Percentiles rank a stretch among this genome's conserved stretches.
Conservation (phyloP, 2,888 invertebrate genomes). For the Diachrysia chrysitis region DNA sequence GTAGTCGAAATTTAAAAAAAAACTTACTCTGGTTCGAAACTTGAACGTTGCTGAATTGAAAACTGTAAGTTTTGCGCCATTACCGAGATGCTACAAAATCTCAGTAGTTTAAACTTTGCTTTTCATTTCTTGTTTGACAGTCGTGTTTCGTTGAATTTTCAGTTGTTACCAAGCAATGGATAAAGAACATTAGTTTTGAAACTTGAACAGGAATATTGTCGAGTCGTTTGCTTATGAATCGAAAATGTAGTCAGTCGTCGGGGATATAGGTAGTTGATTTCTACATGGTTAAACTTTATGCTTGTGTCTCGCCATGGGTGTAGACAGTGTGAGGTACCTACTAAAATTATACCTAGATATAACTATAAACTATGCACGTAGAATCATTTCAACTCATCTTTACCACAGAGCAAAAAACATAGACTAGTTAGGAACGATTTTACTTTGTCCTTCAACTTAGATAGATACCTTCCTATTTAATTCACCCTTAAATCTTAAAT, state of each 20-base stretch:
- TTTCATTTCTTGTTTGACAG: slow-evolving; percentile 3
- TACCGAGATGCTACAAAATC: background rate
- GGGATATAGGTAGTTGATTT: background rate
- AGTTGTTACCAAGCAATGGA: background rate
- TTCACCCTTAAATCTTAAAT: background rate
- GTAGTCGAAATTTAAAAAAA: slow-evolving; percentile 46
- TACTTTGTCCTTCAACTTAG: background rate
- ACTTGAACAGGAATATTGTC: background rate
- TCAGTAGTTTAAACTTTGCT: background rate
- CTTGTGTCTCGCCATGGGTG: background rate
- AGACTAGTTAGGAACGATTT: background rate
- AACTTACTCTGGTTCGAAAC: slow-evolving; percentile 45
- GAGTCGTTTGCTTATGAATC: slow-evolving; percentile 5
- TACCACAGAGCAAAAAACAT: too few species aligned
- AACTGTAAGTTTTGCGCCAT: slow-evolving; percentile 29
- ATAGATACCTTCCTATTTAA: background rate
- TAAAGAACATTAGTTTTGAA: background rate
- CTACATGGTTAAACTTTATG: too few species aligned
- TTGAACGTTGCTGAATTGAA: slow-evolving; percentile 48
- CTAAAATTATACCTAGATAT: background rate
- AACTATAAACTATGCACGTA: too few species aligned
- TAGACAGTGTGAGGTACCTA: background rate
- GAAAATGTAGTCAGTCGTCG: slow-evolving; percentile 2
- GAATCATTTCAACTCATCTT: too few species aligned
- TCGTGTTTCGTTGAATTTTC: background rate